Evolutionary conservation across 2,888 invertebrate species (phyloP), one percentile per base, ranked within the genome.

Genomic region (Thymelicus acteon): DNA sequence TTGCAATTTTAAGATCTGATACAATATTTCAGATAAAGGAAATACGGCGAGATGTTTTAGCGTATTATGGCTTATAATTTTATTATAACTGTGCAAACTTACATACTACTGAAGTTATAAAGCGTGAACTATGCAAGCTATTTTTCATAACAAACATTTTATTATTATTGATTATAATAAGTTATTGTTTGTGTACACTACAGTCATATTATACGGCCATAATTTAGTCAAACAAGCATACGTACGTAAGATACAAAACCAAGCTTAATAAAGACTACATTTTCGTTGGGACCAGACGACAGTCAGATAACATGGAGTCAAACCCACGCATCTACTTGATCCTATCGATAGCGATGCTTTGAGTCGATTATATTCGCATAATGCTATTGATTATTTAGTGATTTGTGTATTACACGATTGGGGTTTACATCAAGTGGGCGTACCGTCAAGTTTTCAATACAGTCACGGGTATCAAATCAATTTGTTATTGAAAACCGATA

Each of bases 371-470:
- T 66, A 66, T 57, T 66, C 71, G 61, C 66, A 71, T 71, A 66
- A 71, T 65, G 71, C 71, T 65, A 71, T 71, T 57, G 71, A 71
- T 71, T 71, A 71, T 71, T 66, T 66, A 65, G 57, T 71, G 71
- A 71, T 71, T 66, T 67, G 71, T 71, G 63, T 71, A 60, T 67
- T 71, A 71, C 66, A 66, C 57, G 66, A 71, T 71, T 71, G 48
- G 57, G 54, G 62, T 67, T 71, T 71, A 67, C 66, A 62, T 47
- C 39, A 57, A 67, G 71, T 71, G 71, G 66, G 71, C 62, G 71
- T 61, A 71, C 65, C 44, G 60, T 65, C 60, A 52, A 65, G 70
- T 37, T 66, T 60, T 52, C 58, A 63, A 65, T 70, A 65, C 60
- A 65, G 60, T 65, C 70, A 49, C 60, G 37, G 39, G 58, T 70